A percentile compares a stretch with the other conserved stretches of the same genome.
phyloP scores from a whole-genome alignment of 1,140 invertebrate genomes.

The Brachionus plicatilis region DNA sequence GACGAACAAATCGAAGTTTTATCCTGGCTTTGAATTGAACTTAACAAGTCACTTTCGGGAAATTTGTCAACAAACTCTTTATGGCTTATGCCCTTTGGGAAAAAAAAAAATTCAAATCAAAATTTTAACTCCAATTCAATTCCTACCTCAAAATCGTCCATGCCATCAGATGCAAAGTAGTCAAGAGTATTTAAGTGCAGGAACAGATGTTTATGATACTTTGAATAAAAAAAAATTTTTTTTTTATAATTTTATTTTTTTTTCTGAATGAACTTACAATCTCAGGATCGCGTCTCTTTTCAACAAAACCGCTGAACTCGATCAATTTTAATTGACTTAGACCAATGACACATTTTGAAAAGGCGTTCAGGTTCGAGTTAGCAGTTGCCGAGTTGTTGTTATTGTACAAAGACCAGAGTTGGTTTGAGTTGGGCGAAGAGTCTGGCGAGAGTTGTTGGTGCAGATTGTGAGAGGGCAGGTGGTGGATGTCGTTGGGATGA shows the following conservation, averaged over 20 bases:
- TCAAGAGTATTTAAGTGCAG: slow-evolving; percentile 28
- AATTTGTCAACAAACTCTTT: slow-evolving; percentile 38
- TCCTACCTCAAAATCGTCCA: slow-evolving; percentile 22
- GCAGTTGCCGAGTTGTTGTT: neutral
- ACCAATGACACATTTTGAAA: slow-evolving; percentile 16
- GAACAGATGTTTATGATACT: slow-evolving; percentile 38
- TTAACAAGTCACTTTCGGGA: slow-evolving; percentile 29
- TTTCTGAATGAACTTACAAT: neutral
- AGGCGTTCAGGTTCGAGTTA: neutral
- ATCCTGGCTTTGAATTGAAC: neutral
- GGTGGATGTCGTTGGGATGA: neutral
- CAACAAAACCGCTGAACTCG: slow-evolving; percentile 32
- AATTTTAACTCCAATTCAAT: neutral
- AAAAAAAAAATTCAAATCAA: neutral
- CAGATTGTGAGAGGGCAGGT: neutral
- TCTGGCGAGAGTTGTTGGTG: slow-evolving; percentile 17
- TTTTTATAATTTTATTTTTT: too few relatives aligned
- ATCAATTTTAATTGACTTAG: slow-evolving; percentile 6
- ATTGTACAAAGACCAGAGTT: slow-evolving; percentile 20
- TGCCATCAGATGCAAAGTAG: neutral
- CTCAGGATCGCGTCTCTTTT: slow-evolving; percentile 19
- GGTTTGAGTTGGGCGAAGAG: slow-evolving; percentile 7
- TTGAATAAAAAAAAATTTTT: neutral
- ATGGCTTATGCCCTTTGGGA: slow-evolving; percentile 1
- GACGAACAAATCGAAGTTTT: neutral